These are phyloP conservation scores for Bradypus variegatus DNA, from an alignment of 2,797 vertebrate genomes.

Conservation along the genomic window DNA sequence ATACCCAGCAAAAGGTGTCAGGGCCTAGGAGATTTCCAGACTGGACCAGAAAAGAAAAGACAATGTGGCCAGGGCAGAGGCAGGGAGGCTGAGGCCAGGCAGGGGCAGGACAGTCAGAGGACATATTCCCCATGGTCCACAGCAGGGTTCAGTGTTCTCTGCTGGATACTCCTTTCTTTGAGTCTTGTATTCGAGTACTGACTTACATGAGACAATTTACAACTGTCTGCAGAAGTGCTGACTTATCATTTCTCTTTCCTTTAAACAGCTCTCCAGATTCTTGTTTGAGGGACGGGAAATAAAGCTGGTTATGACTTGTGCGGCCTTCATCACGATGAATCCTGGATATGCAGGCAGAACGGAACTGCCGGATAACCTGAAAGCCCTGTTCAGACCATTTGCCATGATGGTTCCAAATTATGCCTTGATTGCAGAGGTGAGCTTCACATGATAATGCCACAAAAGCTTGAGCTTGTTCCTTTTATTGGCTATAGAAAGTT, in stretches of 20 bases:
- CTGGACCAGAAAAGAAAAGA: neutral
- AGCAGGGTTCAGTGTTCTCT: neutral
- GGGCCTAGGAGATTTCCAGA: neutral
- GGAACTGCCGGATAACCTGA: slow-evolving; percentile 86
- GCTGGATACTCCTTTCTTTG: neutral
- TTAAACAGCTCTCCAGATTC: slow-evolving; percentile 79
- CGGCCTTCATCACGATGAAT: slow-evolving; percentile 91
- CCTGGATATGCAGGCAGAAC: slow-evolving; percentile 88
- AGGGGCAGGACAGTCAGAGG: neutral
- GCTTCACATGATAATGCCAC: neutral
- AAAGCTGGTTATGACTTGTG: slow-evolving; percentile 85
- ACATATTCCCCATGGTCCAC: neutral
- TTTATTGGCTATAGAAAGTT: neutral
- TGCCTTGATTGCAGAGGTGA: slow-evolving; percentile 86
- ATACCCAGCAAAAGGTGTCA: neutral
- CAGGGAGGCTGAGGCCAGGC: neutral
- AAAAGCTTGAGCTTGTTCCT: neutral
- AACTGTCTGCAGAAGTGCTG: neutral
- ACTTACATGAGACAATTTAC: neutral
- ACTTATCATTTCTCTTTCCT: slow-evolving; percentile 30
- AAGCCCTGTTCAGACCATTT: slow-evolving; percentile 87
- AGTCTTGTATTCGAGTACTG: neutral
- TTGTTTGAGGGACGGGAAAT: slow-evolving; percentile 88
- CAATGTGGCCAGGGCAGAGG: neutral
- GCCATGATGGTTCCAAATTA: slow-evolving; percentile 92